Evolutionary conservation across 1,140 invertebrate species (phyloP), one percentile per base, ranked within the genome.

Genomic region (Anoplophora glabripennis): DNA sequence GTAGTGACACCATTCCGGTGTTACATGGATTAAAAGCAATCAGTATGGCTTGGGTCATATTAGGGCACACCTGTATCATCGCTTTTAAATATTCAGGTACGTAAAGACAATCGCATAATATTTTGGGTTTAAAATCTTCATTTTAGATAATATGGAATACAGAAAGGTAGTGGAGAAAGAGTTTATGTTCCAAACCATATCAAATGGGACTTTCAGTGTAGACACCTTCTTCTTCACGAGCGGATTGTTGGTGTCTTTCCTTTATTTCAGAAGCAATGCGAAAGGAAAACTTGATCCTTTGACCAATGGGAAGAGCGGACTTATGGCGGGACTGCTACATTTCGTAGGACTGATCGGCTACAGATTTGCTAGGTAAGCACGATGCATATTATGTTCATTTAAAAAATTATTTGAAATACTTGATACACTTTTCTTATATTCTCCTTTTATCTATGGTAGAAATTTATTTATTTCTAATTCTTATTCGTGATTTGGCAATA

Each of bases 181-280:
- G 65, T 87, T 92, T 74, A 80, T 88, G 57, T 92, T 92, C 70
- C 89, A 93, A 76, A 87, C 89, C 0, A 86, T 93, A 33, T 84
- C 87, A 10, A 95, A 94, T 74, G 93, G 89, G 0, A 85, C 90
- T 0, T 92, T 93, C 74, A 92, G 92, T 60, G 93, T 96, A 0
- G 93, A 95, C 71, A 92, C 92, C 0, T 96, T 95, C 77, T 96
- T 96, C 80, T 90, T 93, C 71, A 86, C 89, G 64, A 89, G 89
- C 52, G 90, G 89, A 14, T 81, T 91, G 65, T 79, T 92, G 65
- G 89, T 92, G 14, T 87, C 89, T 8, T 92, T 88, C 71, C 77
- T 92, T n/a, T 92, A 90, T 73, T 92, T 91, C 77, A 80, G 90
- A 14, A 89, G 88, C 7, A 89, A 87, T 66, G 86, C 88, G 11